A percentile compares a stretch with the other conserved stretches of the same genome.
Conservation (phyloP, 2,113 vertebrate genomes). For the Archilochus colubris region DNA sequence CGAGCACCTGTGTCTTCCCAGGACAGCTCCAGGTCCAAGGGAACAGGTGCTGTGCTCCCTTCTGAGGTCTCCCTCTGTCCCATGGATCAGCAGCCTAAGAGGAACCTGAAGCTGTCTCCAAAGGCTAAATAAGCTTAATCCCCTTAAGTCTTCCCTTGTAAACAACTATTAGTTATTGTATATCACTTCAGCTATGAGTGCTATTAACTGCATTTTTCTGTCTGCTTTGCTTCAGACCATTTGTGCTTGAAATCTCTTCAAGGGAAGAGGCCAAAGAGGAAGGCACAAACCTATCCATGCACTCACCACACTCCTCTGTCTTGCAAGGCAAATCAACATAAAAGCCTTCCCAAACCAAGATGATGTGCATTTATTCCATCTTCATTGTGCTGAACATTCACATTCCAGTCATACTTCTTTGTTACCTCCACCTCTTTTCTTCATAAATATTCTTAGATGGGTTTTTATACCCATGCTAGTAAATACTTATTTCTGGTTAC, state of each 20-base stretch:
- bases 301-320: neutral
- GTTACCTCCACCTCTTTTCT: neutral
- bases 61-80: neutral
- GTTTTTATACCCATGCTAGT: neutral
- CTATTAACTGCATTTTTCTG: neutral
- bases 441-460: constrained; percentile 5
- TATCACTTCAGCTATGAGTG: neutral
- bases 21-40: neutral
- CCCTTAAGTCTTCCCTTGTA: neutral
- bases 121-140: neutral
- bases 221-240: neutral
- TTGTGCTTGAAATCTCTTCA: neutral
- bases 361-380: neutral
- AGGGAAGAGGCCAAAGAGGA: neutral
- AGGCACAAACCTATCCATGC: neutral
- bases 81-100: neutral
- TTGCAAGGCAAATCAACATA: neutral
- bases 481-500: neutral
- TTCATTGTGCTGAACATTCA: neutral
- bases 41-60: fast-evolving
- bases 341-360: neutral
- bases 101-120: neutral
- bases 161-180: neutral
- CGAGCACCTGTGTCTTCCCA: fast-evolving
- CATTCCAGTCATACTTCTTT: neutral